These are phyloP conservation scores for Drosophila willistoni DNA, from an alignment of 1,140 invertebrate genomes.

Conservation along the genomic window DNA sequence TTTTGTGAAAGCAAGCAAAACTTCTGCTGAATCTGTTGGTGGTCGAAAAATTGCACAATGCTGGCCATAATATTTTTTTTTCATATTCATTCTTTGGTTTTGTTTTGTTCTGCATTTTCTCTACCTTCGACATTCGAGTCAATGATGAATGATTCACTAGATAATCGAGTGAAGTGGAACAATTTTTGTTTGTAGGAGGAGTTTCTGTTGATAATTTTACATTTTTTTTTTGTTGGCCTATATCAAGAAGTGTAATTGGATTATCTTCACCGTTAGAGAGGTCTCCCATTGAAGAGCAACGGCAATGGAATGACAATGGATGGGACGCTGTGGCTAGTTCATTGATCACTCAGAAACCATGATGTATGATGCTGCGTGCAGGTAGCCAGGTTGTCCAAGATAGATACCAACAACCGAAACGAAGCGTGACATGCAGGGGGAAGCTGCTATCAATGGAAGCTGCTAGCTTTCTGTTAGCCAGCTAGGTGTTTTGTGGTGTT, in stretches of 20 bases:
- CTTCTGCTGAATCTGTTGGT: conserved; percentile 13
- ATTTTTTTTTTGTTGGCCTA: too few relatives aligned
- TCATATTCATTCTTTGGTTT: not conserved
- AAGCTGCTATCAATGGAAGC: conserved; percentile 62
- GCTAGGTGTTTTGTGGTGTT: conserved; percentile 1
- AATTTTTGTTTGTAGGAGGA: not conserved
- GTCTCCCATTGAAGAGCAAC: not conserved
- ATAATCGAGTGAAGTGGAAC: not conserved
- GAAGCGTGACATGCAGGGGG: conserved; percentile 69
- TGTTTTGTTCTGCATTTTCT: conserved; percentile 8
- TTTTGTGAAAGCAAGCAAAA: conserved; percentile 20
- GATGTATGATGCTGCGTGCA: conserved; percentile 26
- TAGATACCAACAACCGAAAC: conserved; percentile 56
- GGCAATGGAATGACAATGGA: too few relatives aligned
- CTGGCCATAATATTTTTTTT: not conserved
- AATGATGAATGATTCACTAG: conserved; percentile 11
- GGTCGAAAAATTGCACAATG: not conserved
- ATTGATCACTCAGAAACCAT: not conserved
- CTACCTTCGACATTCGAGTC: conserved; percentile 15
- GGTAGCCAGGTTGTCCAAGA: conserved; percentile 59
- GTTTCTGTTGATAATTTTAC: not conserved
- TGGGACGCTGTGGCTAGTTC: too few relatives aligned
- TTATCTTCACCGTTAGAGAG: not conserved
- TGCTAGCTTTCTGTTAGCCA: conserved; percentile 27
- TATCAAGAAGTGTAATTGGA: not conserved